Evolutionary conservation across 1,140 invertebrate species (phyloP), one percentile per base, ranked within the genome.

Genomic region (Matsumurasca onukii): DNA sequence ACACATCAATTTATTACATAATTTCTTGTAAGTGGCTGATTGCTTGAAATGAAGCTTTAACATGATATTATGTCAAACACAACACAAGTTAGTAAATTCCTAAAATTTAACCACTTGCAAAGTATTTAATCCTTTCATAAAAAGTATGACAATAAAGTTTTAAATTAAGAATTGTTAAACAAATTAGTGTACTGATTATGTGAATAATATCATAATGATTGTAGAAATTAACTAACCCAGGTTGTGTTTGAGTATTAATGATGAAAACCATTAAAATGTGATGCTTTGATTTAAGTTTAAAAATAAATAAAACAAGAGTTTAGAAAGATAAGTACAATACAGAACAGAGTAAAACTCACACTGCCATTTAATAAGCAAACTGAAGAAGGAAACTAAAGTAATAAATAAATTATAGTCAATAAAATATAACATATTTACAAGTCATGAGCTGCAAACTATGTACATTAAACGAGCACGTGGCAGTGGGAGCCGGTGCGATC

Each of bases 371-470:
- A 27, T 9, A 39, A 39, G 5, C 17, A 59, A 59, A 59, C 55
- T 39, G 39, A 61, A 63, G 55, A 61, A 57, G 20, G 55, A 51
- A 49, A 49, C 29, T 62, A 68, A 68, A 68, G 67, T 63, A 68
- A 68, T 68, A 68, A 68, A 68, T 68, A 68, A 68, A 68, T 68
- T 68, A 68, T 68, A 68, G 31, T 63, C 67, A 68, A 68, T 63
- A 68, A 62, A n/a, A 49, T 27, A 22, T 55, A 55, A 20, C 9
- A 24, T 66, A 66, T 66, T 20, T 66, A 66, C 49, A 66, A 68
- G 67, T 45, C 31, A 51, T 49, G 57, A 63, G 52, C 49, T 49
- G 29, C 39, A 22, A 52, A 49, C 31, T 31, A 57, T 57, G 39
- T 68, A 59, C 67, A 61, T 34, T 39, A 3, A n/a, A 51, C 30